Base-by-base conservation (phyloP, 1,140 invertebrate genomes). In the Drosophila lacteicornis region DNA sequence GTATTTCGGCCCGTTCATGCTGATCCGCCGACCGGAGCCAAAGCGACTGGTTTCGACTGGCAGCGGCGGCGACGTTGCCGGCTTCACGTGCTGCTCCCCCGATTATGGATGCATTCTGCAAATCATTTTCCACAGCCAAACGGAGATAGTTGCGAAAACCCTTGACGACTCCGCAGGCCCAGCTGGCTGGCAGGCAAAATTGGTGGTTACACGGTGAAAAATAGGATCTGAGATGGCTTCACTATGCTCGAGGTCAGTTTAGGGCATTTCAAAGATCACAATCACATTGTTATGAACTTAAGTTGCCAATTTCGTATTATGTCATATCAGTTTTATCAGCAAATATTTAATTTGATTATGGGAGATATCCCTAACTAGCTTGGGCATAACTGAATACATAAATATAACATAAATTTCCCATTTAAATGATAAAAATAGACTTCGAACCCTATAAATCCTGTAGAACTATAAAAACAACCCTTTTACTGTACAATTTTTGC, bases 111-210 rank as follows among this genome's bases (percentile, higher is more conserved):
- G 70, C 67, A 76, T 82, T 90, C 83, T 84, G 85, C 85, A 90
- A 90, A 90, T 90, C 85, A 90, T 82, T 90, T 88, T 90, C 61
- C 78, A 69, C 66, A 79, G 66, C 70, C 60, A 51, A 47, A 38
- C 25, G 33, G 3, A 45, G 3, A 45, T 33, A 56, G 55, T 86
- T 86, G 80, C 83, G 83, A 88, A 90, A 90, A 68, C 85, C 81
- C 85, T 85, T 88, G 74, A 88, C 70, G 75, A 55, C 13, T 36
- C 17, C 12, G 2, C 51, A 49, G 58, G 51, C 50, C 57, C n/a
- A 59, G 49, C 13, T 68, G 58, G 65, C 71, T 47, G 49, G 27
- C 66, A 78, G 33, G 13, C 19, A 82, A 80, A 88, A 53, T 69
- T 63, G 30, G 40, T 45, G 50, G 30, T 25, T 66, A 47, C 67